phyloP scores from a whole-genome alignment of 2,888 invertebrate genomes.

The Chymomyza procnemis region DNA sequence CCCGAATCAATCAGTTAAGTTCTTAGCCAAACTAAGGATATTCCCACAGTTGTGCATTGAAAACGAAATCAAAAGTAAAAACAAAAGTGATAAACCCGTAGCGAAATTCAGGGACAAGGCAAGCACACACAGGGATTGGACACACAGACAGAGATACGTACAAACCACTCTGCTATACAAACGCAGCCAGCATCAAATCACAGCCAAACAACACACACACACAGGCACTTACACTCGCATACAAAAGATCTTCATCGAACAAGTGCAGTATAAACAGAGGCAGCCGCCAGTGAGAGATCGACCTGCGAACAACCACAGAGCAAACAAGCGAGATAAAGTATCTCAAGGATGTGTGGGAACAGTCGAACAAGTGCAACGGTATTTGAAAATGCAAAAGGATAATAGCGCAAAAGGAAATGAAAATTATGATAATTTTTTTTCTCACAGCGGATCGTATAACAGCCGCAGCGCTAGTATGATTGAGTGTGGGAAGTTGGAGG shows the following conservation, averaged over 20 bases:
- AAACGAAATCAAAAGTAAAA: slow-evolving; percentile 64
- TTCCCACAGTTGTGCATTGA: not conserved
- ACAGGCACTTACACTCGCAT: no score
- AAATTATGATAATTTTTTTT: slow-evolving; percentile 71
- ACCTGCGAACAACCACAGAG: slow-evolving; percentile 58
- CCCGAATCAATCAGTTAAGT: not conserved
- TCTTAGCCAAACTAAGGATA: not conserved
- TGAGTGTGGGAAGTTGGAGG: slow-evolving; percentile 59
- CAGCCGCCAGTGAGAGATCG: slow-evolving; percentile 19
- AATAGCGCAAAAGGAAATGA: slow-evolving; percentile 69
- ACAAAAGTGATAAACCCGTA: slow-evolving; percentile 62
- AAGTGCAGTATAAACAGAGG: slow-evolving; percentile 64
- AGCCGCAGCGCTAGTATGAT: slow-evolving; percentile 57
- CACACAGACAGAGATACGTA: not conserved
- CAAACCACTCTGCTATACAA: not conserved
- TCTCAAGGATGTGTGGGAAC: slow-evolving; percentile 66
- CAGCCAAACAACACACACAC: slow-evolving; percentile 66
- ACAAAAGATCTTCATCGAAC: slow-evolving; percentile 48
- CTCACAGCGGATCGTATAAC: slow-evolving; percentile 70
- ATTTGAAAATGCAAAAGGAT: slow-evolving; percentile 66
- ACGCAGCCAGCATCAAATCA: slow-evolving; percentile 61
- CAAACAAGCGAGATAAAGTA: slow-evolving; percentile 64
- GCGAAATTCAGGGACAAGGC: slow-evolving; percentile 47
- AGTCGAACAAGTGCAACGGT: slow-evolving; percentile 67
- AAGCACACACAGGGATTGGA: slow-evolving; percentile 10